These are phyloP conservation scores for Drosophila ananassae DNA, from an alignment of 1,140 invertebrate genomes.

Conservation along the genomic window DNA sequence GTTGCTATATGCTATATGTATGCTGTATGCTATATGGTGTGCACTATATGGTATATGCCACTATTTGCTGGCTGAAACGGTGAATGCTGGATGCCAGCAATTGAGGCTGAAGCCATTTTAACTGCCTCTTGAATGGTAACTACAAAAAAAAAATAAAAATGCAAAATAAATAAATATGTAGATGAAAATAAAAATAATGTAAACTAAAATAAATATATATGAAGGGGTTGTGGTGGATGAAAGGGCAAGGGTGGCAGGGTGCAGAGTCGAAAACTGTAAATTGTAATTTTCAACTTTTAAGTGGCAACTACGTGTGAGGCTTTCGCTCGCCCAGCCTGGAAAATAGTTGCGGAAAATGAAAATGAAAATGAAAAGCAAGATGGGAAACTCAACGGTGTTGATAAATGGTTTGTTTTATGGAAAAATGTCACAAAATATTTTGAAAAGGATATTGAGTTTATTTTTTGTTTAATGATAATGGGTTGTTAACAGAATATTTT, in stretches of 20 bases:
- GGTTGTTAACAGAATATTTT: background rate
- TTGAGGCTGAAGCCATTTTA: slow-evolving; percentile 79
- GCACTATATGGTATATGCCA: background rate
- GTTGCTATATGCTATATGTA: background rate
- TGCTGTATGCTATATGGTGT: slow-evolving; percentile 1
- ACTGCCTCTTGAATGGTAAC: slow-evolving; percentile 75
- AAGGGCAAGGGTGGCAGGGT: background rate
- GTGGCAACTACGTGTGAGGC: slow-evolving; percentile 60
- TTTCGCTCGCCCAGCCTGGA: slow-evolving; percentile 6
- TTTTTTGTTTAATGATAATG: background rate
- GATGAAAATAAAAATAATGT: slow-evolving; percentile 27
- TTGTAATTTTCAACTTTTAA: slow-evolving; percentile 76
- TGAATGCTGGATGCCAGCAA: slow-evolving; percentile 60
- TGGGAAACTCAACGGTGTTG: slow-evolving; percentile 24
- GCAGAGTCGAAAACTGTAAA: slow-evolving; percentile 57
- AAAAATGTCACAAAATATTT: slow-evolving; percentile 2
- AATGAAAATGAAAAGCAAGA: slow-evolving; percentile 39
- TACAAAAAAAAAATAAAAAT: slow-evolving; percentile 41
- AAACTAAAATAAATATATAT: slow-evolving; percentile 33
- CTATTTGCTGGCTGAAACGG: slow-evolving; percentile 3
- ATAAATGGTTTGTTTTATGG: slow-evolving; percentile 26
- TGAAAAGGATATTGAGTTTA: background rate
- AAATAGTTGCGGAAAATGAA: slow-evolving; percentile 24
- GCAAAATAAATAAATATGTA: slow-evolving; percentile 27
- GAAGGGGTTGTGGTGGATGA: background rate